Percentiles rank a stretch among this genome's conserved stretches.
phyloP scores from a whole-genome alignment of 2,888 invertebrate species.

The Tenthredo distinguenda region DNA sequence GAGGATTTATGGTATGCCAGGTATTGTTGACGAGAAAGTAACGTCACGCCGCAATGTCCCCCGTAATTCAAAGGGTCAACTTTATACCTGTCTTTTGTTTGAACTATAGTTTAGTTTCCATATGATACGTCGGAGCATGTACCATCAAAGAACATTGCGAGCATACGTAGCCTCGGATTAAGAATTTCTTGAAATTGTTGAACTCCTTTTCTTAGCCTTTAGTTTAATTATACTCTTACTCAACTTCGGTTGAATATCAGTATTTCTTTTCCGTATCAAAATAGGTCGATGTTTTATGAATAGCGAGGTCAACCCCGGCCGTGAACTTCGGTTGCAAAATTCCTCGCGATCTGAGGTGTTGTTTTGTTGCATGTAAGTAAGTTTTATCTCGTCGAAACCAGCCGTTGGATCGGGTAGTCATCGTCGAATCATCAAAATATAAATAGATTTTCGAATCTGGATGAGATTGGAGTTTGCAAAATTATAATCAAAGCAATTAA shows the following conservation, averaged over 20 bases:
- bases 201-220: not conserved
- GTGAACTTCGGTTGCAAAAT: constrained; percentile 24
- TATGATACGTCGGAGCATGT: not conserved
- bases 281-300: not conserved
- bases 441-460: not conserved
- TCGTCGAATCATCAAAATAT: not conserved
- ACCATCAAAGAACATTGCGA: constrained; percentile 31
- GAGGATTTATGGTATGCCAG: constrained; percentile 38
- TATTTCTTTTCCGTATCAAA: not conserved
- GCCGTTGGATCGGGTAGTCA: not conserved
- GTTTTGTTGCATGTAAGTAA: not conserved
- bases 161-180: not conserved
- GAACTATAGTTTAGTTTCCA: constrained; percentile 16
- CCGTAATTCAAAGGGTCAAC: constrained; percentile 41
- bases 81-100: constrained; percentile 36
- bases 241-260: not conserved
- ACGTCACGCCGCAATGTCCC: constrained; percentile 19
- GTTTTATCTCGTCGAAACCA: constrained; percentile 6
- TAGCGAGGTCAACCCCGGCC: not conserved
- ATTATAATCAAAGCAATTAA: constrained; percentile 4
- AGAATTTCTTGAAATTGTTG: not conserved
- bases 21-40: constrained; percentile 41
- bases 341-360: not conserved
- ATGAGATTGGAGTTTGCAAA: constrained; percentile 4
- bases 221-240: not conserved